These are phyloP conservation scores for Etheostoma cragini DNA, from an alignment of 2,113 vertebrate genomes.

Conservation along the genomic window DNA sequence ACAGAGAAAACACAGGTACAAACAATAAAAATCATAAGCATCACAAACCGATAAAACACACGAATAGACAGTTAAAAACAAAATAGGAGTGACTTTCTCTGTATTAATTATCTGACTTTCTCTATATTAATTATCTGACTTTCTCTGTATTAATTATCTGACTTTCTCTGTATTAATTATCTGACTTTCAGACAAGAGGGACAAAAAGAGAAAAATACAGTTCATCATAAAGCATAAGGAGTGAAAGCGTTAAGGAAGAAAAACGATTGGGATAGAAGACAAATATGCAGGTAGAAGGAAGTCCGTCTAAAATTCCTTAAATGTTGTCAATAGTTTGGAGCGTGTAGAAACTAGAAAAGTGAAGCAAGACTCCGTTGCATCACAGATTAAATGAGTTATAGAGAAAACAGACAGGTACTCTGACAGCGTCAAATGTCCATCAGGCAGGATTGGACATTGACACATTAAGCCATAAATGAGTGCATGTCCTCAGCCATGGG, in stretches of 20 bases:
- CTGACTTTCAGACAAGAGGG: too few relatives aligned
- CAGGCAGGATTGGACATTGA: conserved; percentile 28
- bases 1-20: too few relatives aligned
- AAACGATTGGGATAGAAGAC: conserved; percentile 40
- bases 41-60: too few relatives aligned
- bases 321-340: conserved; percentile 71
- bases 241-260: conserved; percentile 41
- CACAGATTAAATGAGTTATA: conserved; percentile 30
- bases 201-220: neutral
- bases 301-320: conserved; percentile 70
- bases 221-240: neutral
- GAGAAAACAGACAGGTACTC: conserved; percentile 25
- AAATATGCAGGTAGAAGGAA: conserved; percentile 61
- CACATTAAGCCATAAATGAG: conserved; percentile 38
- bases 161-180: too few relatives aligned
- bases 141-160: too few relatives aligned
- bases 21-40: too few relatives aligned
- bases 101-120: too few relatives aligned
- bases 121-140: too few relatives aligned
- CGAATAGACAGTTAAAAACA: too few relatives aligned
- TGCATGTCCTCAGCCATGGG: conserved; percentile 38
- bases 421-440: conserved; percentile 43
- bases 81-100: too few relatives aligned
- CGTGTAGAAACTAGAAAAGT: conserved; percentile 70
- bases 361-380: conserved; percentile 55